Percentiles rank a stretch among this genome's conserved stretches.
These are phyloP conservation scores for Drosophila burlai DNA, from an alignment of 1,140 invertebrate genomes.

Conservation along the genomic window DNA sequence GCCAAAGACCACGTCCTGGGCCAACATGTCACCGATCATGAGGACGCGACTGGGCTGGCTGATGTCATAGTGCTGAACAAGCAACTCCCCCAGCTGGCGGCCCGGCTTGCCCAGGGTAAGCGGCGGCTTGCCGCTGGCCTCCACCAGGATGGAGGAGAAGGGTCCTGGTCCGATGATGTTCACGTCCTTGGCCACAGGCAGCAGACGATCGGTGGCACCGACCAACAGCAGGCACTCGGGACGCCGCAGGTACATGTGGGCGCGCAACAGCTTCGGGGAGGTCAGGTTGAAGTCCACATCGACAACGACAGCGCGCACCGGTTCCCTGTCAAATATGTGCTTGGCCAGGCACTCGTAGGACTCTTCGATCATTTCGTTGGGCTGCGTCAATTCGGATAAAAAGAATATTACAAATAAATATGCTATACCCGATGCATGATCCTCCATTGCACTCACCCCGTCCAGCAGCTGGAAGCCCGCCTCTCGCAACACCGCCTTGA, in stretches of 20 bases:
- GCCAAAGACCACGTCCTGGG: slow-evolving; percentile 87
- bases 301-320: slow-evolving; percentile 86
- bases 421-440: neutral
- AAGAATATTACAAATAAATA: neutral
- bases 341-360: slow-evolving; percentile 71
- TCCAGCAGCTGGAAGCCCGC: slow-evolving; percentile 85
- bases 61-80: slow-evolving; percentile 84
- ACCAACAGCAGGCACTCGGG: slow-evolving; percentile 85
- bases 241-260: slow-evolving; percentile 85
- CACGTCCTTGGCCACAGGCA: slow-evolving; percentile 78
- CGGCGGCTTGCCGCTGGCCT: slow-evolving; percentile 83
- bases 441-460: slow-evolving; percentile 81
- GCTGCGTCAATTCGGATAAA: slow-evolving; percentile 60
- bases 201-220: slow-evolving; percentile 85
- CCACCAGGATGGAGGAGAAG: slow-evolving; percentile 85
- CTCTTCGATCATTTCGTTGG: slow-evolving; percentile 81
- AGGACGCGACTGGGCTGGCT: slow-evolving; percentile 86
- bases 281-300: slow-evolving; percentile 86
- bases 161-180: slow-evolving; percentile 84
- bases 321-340: slow-evolving; percentile 82
- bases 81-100: slow-evolving; percentile 83
- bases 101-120: slow-evolving; percentile 87
- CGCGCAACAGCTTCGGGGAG: slow-evolving; percentile 85
- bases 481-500: slow-evolving; percentile 74
- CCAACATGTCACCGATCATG: slow-evolving; percentile 88